Conservation (phyloP, 1,140 invertebrate species). For the Bathynomus jamesi region DNA sequence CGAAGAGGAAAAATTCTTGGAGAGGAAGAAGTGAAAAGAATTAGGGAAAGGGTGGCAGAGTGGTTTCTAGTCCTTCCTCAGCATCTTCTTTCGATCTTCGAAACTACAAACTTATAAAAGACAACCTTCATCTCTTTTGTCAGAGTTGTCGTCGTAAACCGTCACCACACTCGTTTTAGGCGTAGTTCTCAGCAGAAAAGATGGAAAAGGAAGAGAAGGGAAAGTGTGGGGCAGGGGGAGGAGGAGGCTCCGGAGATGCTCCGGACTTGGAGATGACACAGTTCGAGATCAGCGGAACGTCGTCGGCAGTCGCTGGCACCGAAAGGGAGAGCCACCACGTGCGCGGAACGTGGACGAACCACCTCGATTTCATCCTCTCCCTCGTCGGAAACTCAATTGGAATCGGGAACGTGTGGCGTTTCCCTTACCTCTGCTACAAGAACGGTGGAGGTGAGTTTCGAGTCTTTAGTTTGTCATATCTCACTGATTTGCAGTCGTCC, state of each 20-base stretch:
- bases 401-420: slow-evolving; percentile 58
- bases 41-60: too few species aligned
- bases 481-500: too few species aligned
- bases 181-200: neutral
- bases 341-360: slow-evolving; percentile 11
- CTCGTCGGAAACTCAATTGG: slow-evolving; percentile 14
- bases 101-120: too few species aligned
- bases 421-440: slow-evolving; percentile 60
- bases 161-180: too few species aligned
- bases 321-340: slow-evolving; percentile 5
- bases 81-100: too few species aligned
- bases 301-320: neutral
- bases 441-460: slow-evolving; percentile 54
- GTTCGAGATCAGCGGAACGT: neutral
- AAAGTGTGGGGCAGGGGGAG: neutral
- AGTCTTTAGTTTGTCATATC: too few species aligned
- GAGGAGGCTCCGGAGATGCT: neutral
- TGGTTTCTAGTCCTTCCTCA: too few species aligned
- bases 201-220: neutral
- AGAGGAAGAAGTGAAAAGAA: too few species aligned
- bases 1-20: too few species aligned
- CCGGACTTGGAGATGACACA: neutral
- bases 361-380: slow-evolving; percentile 14
- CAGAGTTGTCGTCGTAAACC: too few species aligned
- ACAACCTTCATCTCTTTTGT: too few species aligned